phyloP scores from a whole-genome alignment of 2,113 vertebrate genomes.

The Cebidichthys violaceus region DNA sequence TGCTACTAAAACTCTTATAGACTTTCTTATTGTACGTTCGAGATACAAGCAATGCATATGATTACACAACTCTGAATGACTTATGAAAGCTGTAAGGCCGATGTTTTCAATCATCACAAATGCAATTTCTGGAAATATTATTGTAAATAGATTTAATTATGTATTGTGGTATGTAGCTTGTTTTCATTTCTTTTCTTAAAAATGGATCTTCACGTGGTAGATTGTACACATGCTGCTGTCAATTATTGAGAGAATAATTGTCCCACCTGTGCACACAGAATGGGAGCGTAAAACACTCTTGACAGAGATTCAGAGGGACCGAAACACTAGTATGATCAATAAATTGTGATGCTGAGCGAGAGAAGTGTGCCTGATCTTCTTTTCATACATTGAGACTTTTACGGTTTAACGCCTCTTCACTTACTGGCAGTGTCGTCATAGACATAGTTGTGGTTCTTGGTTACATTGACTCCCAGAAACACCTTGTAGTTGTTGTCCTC shows the following conservation, averaged over 20 bases:
- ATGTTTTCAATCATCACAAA: neutral
- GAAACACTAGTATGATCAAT: neutral
- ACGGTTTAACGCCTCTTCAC: constrained; percentile 64
- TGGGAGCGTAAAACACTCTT: no score
- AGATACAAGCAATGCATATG: neutral
- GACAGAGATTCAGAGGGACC: neutral
- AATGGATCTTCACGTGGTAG: neutral
- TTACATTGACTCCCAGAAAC: constrained; percentile 93
- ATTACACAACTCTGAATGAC: neutral
- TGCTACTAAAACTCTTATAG: neutral
- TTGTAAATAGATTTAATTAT: neutral
- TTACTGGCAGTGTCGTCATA: constrained; percentile 92
- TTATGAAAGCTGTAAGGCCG: neutral
- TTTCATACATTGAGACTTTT: neutral
- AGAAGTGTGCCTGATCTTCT: neutral
- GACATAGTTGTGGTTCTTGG: constrained; percentile 86
- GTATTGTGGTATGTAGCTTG: neutral
- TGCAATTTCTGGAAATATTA: neutral
- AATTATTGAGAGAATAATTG: neutral
- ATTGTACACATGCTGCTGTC: neutral
- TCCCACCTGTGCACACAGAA: neutral
- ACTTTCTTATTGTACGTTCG: neutral
- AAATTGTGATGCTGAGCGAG: neutral
- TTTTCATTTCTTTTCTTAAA: neutral
- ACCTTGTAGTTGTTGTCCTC: constrained; percentile 99